Evolutionary conservation across 2,888 invertebrate species (phyloP).

Genomic region (Nomada hirtipes): DNA sequence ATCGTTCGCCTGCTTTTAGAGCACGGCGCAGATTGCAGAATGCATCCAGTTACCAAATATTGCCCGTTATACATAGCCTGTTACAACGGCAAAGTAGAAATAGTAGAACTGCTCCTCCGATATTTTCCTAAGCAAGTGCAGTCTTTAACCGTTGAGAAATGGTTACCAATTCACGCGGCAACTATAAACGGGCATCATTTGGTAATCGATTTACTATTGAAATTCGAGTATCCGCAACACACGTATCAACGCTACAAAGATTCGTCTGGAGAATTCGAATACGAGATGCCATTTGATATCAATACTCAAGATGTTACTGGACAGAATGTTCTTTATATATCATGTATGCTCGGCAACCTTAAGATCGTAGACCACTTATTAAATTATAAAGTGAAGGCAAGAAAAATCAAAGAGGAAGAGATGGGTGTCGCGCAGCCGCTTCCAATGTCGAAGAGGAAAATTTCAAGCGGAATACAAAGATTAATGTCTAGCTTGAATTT

Average conservation of each 20-base stretch:
- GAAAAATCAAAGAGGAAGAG: slow-evolving; percentile 84
- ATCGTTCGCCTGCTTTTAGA: slow-evolving; percentile 92
- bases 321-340: slow-evolving; percentile 95
- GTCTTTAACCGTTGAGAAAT: slow-evolving; percentile 95
- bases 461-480: slow-evolving; percentile 95
- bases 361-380: slow-evolving; percentile 92
- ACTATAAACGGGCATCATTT: slow-evolving; percentile 94
- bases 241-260: slow-evolving; percentile 89
- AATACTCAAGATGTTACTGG: slow-evolving; percentile 96
- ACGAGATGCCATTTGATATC: slow-evolving; percentile 95
- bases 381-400: slow-evolving; percentile 88
- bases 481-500: slow-evolving; percentile 93
- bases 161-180: slow-evolving; percentile 97
- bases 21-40: slow-evolving; percentile 94
- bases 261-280: slow-evolving; percentile 91
- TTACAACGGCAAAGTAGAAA: slow-evolving; percentile 92
- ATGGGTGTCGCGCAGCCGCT: slow-evolving; percentile 77
- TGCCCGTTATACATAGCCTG: slow-evolving; percentile 96
- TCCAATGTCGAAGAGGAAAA: slow-evolving; percentile 87
- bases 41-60: slow-evolving; percentile 95
- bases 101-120: slow-evolving; percentile 90
- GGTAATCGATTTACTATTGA: slow-evolving; percentile 91
- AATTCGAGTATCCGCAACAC: slow-evolving; percentile 92
- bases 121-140: slow-evolving; percentile 94
- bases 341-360: slow-evolving; percentile 93